These are phyloP conservation scores for Hydropsyche tenuis DNA, from an alignment of 1,140 invertebrate species.

Conservation along the genomic window DNA sequence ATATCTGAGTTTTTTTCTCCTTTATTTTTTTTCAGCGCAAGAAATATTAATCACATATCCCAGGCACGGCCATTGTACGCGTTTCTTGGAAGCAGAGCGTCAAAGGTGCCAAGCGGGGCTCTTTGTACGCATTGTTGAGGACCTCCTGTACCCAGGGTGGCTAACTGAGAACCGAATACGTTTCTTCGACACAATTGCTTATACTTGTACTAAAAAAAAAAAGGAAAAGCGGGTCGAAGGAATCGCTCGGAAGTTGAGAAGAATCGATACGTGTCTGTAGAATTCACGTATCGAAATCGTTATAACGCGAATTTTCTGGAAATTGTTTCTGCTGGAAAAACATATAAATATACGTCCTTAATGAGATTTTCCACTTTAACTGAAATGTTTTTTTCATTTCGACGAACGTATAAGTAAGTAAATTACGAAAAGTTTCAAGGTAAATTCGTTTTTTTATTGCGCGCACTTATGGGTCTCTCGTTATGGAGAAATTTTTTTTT, in stretches of 20 bases:
- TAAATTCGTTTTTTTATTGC: too few relatives aligned
- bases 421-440: too few relatives aligned
- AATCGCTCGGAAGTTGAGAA: too few relatives aligned
- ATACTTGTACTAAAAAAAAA: too few relatives aligned
- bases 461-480: too few relatives aligned
- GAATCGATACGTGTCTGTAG: too few relatives aligned
- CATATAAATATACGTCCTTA: background rate
- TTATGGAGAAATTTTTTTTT: too few relatives aligned
- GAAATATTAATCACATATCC: conserved; percentile 30
- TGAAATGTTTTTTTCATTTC: conserved; percentile 1
- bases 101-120: conserved; percentile 32
- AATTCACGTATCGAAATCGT: too few relatives aligned
- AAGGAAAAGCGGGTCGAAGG: too few relatives aligned
- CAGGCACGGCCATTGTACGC: conserved; percentile 29
- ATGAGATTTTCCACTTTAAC: conserved; percentile 13
- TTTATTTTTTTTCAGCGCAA: background rate
- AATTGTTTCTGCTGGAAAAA: background rate
- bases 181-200: too few relatives aligned
- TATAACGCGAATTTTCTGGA: too few relatives aligned
- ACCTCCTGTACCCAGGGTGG: background rate
- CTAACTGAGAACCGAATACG: background rate
- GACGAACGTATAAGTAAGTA: too few relatives aligned
- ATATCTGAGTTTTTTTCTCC: background rate
- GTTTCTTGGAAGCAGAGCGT: conserved; percentile 27
- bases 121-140: conserved; percentile 36